phyloP scores from a whole-genome alignment of 2,888 invertebrate species.

The Caenorhabditis wallacei region DNA sequence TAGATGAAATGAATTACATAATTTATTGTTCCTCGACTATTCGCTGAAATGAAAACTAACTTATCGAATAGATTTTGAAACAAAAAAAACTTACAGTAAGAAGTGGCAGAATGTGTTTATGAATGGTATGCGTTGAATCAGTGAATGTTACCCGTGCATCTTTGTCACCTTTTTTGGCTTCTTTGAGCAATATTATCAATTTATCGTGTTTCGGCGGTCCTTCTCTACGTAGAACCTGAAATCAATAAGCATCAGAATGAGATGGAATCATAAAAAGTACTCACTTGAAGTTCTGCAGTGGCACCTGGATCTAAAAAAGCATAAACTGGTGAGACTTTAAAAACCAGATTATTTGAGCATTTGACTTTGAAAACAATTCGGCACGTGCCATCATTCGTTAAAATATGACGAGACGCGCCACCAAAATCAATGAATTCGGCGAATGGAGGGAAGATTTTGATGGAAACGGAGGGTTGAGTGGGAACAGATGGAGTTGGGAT shows the following conservation, averaged over 20 bases:
- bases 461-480: constrained; percentile 60
- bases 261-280: neutral
- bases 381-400: constrained; percentile 71
- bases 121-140: constrained; percentile 46
- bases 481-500: constrained; percentile 51
- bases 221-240: constrained; percentile 70
- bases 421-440: constrained; percentile 77
- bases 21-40: constrained; percentile 47
- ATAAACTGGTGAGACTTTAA: constrained; percentile 73
- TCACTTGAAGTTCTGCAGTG: constrained; percentile 66
- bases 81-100: constrained; percentile 42
- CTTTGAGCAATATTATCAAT: constrained; percentile 71
- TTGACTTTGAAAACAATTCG: constrained; percentile 75
- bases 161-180: constrained; percentile 69
- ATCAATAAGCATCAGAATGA: neutral
- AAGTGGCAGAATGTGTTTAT: constrained; percentile 58
- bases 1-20: constrained; percentile 31
- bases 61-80: neutral
- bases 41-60: constrained; percentile 14
- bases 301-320: constrained; percentile 69
- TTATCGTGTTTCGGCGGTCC: constrained; percentile 72
- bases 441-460: constrained; percentile 71
- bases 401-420: constrained; percentile 71
- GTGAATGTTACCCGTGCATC: constrained; percentile 69
- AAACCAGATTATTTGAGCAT: constrained; percentile 74